phyloP scores from a whole-genome alignment of 92 coral and sea anemone genomes.

The Paragorgia papillata region DNA sequence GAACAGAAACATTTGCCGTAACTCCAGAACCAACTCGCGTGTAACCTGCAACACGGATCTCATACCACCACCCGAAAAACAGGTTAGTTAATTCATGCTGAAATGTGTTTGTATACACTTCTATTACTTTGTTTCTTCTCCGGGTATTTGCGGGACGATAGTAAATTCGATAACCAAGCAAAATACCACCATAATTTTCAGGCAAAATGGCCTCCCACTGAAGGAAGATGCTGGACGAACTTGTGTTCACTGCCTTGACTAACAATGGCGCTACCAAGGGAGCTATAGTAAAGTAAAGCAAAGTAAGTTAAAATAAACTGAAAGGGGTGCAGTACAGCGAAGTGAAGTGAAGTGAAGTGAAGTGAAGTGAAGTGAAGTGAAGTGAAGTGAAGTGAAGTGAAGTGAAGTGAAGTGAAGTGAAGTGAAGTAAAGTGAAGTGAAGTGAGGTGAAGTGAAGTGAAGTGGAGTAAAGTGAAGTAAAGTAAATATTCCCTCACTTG shows the following conservation, averaged over 20 bases:
- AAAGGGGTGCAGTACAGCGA: too few species aligned
- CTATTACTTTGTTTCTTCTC: background rate
- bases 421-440: too few species aligned
- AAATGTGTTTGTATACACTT: background rate
- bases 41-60: conserved; percentile 5
- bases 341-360: too few species aligned
- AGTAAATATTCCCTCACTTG: conserved; percentile 31
- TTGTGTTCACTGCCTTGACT: conserved; percentile 14
- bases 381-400: too few species aligned
- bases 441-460: too few species aligned
- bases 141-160: conserved; percentile 8
- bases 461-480: too few species aligned
- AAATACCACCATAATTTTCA: conserved; percentile 11
- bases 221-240: conserved; percentile 24
- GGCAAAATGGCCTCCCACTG: background rate
- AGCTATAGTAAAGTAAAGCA: conserved; percentile 1
- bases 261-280: conserved; percentile 13
- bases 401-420: too few species aligned
- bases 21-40: conserved; percentile 28
- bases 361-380: too few species aligned
- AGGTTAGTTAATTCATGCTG: background rate
- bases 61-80: conserved; percentile 35
- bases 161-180: conserved; percentile 29
- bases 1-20: conserved; percentile 14
- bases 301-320: too few species aligned